A percentile compares a stretch with the other conserved stretches of the same genome.
These are phyloP conservation scores for Eulemur mongoz DNA, from an alignment of 2,797 vertebrate species.

Conservation along the genomic window DNA sequence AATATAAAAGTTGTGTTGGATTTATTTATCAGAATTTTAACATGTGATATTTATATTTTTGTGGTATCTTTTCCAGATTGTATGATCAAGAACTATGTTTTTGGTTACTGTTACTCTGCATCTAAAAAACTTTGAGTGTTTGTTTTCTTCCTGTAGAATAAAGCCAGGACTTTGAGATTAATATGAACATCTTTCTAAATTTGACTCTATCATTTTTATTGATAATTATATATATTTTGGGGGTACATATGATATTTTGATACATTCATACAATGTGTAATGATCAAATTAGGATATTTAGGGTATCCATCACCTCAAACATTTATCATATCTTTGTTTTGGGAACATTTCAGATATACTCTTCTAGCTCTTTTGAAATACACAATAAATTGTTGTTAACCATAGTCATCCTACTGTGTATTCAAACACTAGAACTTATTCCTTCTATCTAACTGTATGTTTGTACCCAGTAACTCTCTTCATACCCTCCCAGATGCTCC, in stretches of 20 bases:
- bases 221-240: neutral
- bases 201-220: neutral
- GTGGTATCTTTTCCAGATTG: neutral
- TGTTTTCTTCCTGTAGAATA: neutral
- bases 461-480: neutral
- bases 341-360: neutral
- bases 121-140: neutral
- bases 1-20: neutral
- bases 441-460: neutral
- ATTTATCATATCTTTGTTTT: neutral
- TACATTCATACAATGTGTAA: neutral
- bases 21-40: neutral
- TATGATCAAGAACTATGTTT: neutral
- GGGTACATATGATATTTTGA: neutral
- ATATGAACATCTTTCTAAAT: neutral
- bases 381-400: neutral
- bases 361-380: neutral
- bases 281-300: neutral
- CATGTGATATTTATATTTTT: neutral
- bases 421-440: neutral
- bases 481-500: neutral
- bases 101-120: neutral
- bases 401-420: neutral
- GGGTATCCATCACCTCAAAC: neutral
- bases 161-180: slow-evolving; percentile 26